Evolutionary conservation across 2,888 invertebrate species (phyloP), one percentile per base, ranked within the genome.

Genomic region (Onthophagus sagittarius): DNA sequence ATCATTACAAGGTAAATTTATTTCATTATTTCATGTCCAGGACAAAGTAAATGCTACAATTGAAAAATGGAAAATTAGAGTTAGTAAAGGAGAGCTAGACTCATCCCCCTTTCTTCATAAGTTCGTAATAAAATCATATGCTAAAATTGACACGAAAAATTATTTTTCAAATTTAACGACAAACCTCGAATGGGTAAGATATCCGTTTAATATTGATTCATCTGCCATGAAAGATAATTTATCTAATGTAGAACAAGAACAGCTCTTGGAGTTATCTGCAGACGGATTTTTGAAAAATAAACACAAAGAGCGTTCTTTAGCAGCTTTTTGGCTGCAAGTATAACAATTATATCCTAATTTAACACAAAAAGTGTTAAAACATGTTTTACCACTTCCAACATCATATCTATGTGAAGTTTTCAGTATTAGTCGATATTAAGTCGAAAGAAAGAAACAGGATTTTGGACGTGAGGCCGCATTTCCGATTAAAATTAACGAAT

Each of bases 171-270:
- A 62, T 62, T 62, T 62, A 62, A 62, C 1, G 2, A 62, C 1
- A 62, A 62, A 62, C 4, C 1, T 5, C 63, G 70, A 73, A 70
- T 73, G 62, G 32, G 63, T 73, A 73, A 70, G 70, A 70, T 53
- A 72, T 73, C 63, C 69, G 70, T 73, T 73, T 23, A 70, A 70
- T 33, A 69, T 72, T 72, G 69, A 72, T 69, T 69, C 62, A 62
- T 69, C 67, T 69, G 69, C 72, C 72, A 73, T 73, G 65, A 71
- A 71, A 71, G 70, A 70, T 33, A 65, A 62, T 65, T 71, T 63
- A n/a, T 63, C 71, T 33, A 33, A 71, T 73, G 32, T 62, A 32
- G 69, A 69, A 69, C 23, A 69, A 69, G 32, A 69, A 31, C 6
- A 72, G 69, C 62, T 72, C 62, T 69, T 72, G 69, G n/a, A 62